These are phyloP conservation scores for Chouioia cunea DNA, from an alignment of 2,888 invertebrate genomes.

Conservation along the genomic window DNA sequence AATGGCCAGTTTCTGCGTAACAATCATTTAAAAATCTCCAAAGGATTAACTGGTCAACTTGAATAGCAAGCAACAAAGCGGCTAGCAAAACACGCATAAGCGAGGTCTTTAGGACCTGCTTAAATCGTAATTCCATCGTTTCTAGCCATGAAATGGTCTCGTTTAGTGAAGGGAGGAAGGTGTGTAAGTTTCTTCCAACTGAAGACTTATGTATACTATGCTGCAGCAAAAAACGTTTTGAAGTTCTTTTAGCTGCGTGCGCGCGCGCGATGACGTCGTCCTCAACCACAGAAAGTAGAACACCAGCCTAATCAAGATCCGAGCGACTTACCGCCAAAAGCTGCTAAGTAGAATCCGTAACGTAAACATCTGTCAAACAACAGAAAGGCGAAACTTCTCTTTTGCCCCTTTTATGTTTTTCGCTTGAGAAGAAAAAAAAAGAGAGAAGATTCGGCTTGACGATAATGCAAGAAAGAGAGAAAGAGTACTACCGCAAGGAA, in stretches of 20 bases:
- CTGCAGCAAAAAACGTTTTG: conserved; percentile 6
- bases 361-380: conserved; percentile 45
- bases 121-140: conserved; percentile 43
- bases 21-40: too few species aligned
- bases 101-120: conserved; percentile 32
- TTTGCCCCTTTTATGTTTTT: conserved; percentile 26
- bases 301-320: conserved; percentile 48
- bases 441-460: background rate
- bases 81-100: conserved; percentile 30
- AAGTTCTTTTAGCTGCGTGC: background rate
- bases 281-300: conserved; percentile 35
- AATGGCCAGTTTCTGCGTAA: too few species aligned
- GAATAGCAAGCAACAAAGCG: conserved; percentile 15
- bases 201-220: conserved; percentile 23
- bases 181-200: conserved; percentile 43
- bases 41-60: conserved; percentile 15
- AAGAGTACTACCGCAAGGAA: background rate
- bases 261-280: background rate
- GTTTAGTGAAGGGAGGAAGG: conserved; percentile 24
- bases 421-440: background rate
- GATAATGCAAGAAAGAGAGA: background rate
- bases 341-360: conserved; percentile 42
- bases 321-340: conserved; percentile 44
- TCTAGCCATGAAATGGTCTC: conserved; percentile 12
- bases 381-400: conserved; percentile 11